Evolutionary conservation across 2,113 vertebrate species (phyloP).

Genomic region (Lamprotornis superbus): DNA sequence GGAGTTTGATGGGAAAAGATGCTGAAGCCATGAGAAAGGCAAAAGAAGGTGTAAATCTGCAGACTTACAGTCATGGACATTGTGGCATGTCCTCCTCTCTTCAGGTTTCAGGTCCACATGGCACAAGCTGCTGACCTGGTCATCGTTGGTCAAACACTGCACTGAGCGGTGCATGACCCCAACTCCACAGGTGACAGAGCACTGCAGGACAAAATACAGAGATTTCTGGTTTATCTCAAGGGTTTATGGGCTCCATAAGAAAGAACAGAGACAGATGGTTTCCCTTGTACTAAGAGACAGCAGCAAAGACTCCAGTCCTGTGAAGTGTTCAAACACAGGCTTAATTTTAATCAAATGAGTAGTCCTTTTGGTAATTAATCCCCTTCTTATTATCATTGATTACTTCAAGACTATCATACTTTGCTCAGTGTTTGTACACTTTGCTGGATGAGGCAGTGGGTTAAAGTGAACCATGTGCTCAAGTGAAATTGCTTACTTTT

Average conservation of each 20-base stretch:
- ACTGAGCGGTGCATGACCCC: conserved; percentile 88
- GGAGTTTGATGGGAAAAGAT: background rate
- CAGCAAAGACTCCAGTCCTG: background rate
- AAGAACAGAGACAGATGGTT: background rate
- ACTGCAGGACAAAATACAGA: conserved; percentile 72
- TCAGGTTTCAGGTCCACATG: conserved; percentile 76
- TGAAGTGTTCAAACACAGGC: background rate
- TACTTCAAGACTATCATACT: background rate
- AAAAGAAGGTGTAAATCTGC: background rate
- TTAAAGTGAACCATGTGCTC: background rate
- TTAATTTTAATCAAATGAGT: background rate
- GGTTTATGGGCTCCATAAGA: background rate
- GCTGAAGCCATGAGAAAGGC: background rate
- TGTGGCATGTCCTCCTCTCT: conserved; percentile 80
- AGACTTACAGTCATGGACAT: conserved; percentile 85
- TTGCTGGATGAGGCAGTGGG: background rate
- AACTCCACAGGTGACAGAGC: conserved; percentile 85
- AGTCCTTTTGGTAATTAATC: background rate
- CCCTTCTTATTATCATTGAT: background rate
- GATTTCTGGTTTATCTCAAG: background rate
- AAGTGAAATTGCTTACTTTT: background rate
- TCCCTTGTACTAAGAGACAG: background rate
- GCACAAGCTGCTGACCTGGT: conserved; percentile 79
- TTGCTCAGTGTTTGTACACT: background rate
- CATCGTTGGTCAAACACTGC: conserved; percentile 82